Percentiles rank a stretch among this genome's conserved stretches.
These are phyloP conservation scores for Cebidichthys violaceus DNA, from an alignment of 2,113 vertebrate species.

Conservation along the genomic window DNA sequence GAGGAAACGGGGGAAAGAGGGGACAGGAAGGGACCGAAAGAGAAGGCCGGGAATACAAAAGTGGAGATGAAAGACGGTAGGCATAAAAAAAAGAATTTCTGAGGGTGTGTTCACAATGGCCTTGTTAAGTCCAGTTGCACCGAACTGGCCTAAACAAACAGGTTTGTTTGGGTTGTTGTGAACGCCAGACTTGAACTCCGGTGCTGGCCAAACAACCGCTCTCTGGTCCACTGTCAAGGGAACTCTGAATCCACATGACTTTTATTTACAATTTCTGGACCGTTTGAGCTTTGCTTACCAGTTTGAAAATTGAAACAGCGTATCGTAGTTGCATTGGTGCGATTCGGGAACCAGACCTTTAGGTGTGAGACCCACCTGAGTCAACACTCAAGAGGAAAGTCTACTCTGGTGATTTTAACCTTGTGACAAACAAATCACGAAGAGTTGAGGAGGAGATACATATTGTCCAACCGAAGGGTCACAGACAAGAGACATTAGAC, in stretches of 20 bases:
- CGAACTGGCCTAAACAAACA: not conserved
- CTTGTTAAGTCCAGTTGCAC: not conserved
- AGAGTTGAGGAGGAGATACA: not conserved
- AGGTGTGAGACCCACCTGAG: not conserved
- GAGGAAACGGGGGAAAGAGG: slow-evolving; percentile 9
- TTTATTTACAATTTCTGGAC: too few relatives aligned
- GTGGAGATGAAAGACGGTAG: slow-evolving; percentile 8
- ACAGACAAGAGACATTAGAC: not conserved
- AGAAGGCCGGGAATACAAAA: not conserved
- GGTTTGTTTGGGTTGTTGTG: not conserved
- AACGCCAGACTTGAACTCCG: not conserved
- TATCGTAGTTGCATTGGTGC: not conserved
- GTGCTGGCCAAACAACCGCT: not conserved
- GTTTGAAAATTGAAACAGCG: not conserved
- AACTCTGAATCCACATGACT: not conserved
- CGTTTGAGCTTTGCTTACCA: not conserved
- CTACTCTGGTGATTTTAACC: slow-evolving; percentile 3
- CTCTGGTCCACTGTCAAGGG: not conserved
- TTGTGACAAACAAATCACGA: not conserved
- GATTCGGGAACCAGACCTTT: not conserved
- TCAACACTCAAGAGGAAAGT: slow-evolving; percentile 18
- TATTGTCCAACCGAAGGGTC: slow-evolving; percentile 14
- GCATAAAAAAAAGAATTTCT: slow-evolving; percentile 3
- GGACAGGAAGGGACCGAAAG: not conserved
- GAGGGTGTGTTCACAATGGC: not conserved